A percentile compares a stretch with the other conserved stretches of the same genome.
Evolutionary conservation across 1,140 invertebrate species (phyloP).

Genomic region (Vanessa atalanta): DNA sequence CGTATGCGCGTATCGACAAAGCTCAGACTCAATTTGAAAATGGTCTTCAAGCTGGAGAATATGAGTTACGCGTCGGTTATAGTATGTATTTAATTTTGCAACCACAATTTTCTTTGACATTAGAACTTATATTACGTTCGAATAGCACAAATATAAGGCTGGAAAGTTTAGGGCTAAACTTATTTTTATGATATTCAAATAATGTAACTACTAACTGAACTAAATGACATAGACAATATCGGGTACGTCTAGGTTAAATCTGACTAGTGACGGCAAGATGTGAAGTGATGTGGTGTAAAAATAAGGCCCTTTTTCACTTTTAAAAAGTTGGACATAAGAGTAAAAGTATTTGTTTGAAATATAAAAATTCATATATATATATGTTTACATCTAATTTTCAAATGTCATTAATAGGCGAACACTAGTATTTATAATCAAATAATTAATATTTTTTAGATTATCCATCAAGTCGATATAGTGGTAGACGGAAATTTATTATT

Average conservation of each 20-base stretch:
- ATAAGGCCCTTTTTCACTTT: too few relatives aligned
- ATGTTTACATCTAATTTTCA: too few relatives aligned
- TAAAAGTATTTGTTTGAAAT: too few relatives aligned
- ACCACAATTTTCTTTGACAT: neutral
- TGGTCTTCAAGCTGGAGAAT: conserved; percentile 9
- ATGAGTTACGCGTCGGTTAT: conserved; percentile 11
- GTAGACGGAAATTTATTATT: conserved; percentile 4
- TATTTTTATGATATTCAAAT: neutral
- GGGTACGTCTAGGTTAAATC: too few relatives aligned
- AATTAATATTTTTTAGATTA: conserved; percentile 3
- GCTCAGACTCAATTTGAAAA: neutral
- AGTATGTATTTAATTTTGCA: conserved; percentile 3
- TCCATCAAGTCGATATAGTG: neutral
- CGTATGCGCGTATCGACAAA: conserved; percentile 19
- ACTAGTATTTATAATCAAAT: neutral
- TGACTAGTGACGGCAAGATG: too few relatives aligned
- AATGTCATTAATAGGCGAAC: too few relatives aligned
- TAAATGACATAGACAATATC: neutral
- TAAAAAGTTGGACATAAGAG: too few relatives aligned
- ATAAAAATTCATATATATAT: too few relatives aligned
- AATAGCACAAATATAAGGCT: neutral
- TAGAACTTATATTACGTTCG: too few relatives aligned
- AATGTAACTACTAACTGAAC: neutral
- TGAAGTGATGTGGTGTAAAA: too few relatives aligned
- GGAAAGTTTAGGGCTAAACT: too few relatives aligned